Percentiles rank a stretch among this genome's conserved stretches.
Conservation (phyloP, 1,140 invertebrate genomes). For the Drosophila arizonae region DNA sequence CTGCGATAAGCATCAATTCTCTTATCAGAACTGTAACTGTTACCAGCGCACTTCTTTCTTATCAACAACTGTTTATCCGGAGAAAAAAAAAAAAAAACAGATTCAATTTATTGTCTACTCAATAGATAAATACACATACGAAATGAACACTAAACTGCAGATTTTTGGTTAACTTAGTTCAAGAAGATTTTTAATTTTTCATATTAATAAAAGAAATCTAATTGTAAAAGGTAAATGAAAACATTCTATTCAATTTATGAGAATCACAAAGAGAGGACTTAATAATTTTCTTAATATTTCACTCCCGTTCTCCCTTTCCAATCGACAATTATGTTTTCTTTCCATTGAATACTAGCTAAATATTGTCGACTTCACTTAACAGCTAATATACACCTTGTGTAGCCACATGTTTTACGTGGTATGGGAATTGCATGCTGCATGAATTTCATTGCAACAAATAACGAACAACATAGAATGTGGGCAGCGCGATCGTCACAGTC, state of each 20-base stretch:
- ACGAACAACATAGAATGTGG: slow-evolving; percentile 11
- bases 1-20: slow-evolving; percentile 10
- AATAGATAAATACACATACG: not conserved
- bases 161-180: too few species aligned
- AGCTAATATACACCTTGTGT: slow-evolving; percentile 2
- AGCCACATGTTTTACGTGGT: slow-evolving; percentile 12
- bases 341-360: not conserved
- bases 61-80: slow-evolving; percentile 9
- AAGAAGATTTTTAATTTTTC: too few species aligned
- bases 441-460: slow-evolving; percentile 41
- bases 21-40: slow-evolving; percentile 20
- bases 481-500: slow-evolving; percentile 42
- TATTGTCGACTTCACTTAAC: too few species aligned
- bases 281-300: too few species aligned
- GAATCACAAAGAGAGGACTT: not conserved
- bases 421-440: slow-evolving; percentile 56
- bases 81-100: not conserved
- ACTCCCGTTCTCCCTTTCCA: too few species aligned
- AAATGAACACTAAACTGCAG: not conserved
- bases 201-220: too few species aligned
- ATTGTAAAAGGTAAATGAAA: too few species aligned
- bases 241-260: not conserved
- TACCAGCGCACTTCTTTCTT: not conserved
- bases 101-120: not conserved
- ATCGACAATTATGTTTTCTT: too few species aligned